Base-by-base conservation (phyloP, 2,113 vertebrate genomes). In the Desmodus rotundus region DNA sequence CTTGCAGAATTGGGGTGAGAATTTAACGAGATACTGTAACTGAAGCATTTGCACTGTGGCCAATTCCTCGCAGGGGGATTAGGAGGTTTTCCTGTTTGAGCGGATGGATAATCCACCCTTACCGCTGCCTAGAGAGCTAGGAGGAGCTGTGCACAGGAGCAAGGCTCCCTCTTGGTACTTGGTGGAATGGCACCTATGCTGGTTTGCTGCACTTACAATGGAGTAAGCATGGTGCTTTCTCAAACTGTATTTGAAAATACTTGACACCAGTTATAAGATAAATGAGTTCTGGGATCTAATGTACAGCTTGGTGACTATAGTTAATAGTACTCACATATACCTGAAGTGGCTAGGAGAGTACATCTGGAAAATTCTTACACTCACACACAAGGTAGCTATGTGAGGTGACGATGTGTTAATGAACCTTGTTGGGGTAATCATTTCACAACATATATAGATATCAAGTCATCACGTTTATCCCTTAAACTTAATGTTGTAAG, bases 101-200 rank as follows among this genome's bases (percentile, higher is more conserved):
- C 24, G 50, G 70, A 24, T n/a, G 5, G 11, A 11, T 43, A 58
- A 28, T 61, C 56, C 26, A n/a, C 7, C 3, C 47, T 70, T 22
- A 16, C 11, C 0, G 31, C 26, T 70, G 6, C 20, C 45, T 54
- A 11, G 15, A 47, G 20, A 77, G 52, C 28, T 0, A 41, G 7
- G 22, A 9, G 45, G 26, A 41, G 0, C 7, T 74, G 36, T 47
- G 24, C 1, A 3, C 12, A 54, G 10, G 13, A 6, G 13, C 4
- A 4, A 5, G 26, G 1, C 17, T 56, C 19, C 33, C 17, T 16
- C 76, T 31, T 2, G 9, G 41, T n/a, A 28, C 5, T 82, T 10
- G 68, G 54, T 45, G 4, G 50, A 24, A 33, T 28, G 22, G 41
- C 6, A 14, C 31, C n/a, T 80, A 19, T 3, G 3, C 14, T 20